Evolutionary conservation across 2,888 invertebrate species (phyloP).

Genomic region (Pedicia rivosa): DNA sequence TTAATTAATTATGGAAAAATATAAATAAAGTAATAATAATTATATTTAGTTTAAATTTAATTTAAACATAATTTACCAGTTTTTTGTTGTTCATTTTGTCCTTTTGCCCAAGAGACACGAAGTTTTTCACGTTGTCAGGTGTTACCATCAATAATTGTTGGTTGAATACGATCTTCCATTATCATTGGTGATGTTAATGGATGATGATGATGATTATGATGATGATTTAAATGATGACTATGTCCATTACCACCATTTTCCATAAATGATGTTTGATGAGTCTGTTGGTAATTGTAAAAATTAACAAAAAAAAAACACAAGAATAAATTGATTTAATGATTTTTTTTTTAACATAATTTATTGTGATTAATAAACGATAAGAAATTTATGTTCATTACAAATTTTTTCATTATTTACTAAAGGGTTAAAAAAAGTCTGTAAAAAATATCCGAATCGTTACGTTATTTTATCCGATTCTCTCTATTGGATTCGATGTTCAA

Average conservation of each 20-base stretch:
- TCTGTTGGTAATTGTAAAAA: conserved; percentile 9
- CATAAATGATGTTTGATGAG: conserved; percentile 17
- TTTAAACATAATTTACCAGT: not conserved
- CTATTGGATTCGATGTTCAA: too few species aligned
- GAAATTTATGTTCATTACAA: too few species aligned
- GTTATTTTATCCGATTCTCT: too few species aligned
- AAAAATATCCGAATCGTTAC: too few species aligned
- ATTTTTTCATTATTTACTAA: too few species aligned
- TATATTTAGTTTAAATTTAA: not conserved
- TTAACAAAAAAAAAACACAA: not conserved
- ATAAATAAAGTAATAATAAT: not conserved
- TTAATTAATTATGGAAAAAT: not conserved
- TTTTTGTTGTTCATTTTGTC: conserved; percentile 8
- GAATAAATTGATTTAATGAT: not conserved
- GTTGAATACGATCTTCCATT: conserved; percentile 1
- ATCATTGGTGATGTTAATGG: not conserved
- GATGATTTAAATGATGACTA: conserved; percentile 11
- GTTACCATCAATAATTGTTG: conserved; percentile 9
- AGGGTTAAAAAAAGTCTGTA: too few species aligned
- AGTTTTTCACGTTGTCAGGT: conserved; percentile 13
- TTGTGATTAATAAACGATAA: too few species aligned
- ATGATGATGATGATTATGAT: conserved; percentile 1
- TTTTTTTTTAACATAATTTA: too few species aligned
- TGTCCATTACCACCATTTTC: conserved; percentile 16
- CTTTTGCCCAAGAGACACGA: conserved; percentile 13